Percentiles rank a stretch among this genome's conserved stretches.
These are phyloP conservation scores for Antedon mediterranea DNA, from an alignment of 53 echinoderm and acorn worm species.

Conservation along the genomic window DNA sequence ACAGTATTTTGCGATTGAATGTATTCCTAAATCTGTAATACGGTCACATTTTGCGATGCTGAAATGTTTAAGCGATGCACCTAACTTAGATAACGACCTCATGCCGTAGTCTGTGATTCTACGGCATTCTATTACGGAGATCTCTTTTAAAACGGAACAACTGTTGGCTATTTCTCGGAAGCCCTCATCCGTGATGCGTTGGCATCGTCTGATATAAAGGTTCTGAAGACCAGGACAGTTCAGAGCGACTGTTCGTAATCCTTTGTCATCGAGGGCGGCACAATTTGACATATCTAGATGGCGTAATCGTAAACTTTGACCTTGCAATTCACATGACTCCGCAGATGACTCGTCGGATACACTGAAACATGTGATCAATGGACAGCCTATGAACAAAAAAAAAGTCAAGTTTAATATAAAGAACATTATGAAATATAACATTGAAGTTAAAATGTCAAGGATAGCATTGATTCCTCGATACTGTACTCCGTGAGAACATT, in stretches of 20 bases:
- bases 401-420: not conserved
- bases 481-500: too few relatives aligned
- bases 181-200: conserved; percentile 60
- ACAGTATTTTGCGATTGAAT: conserved; percentile 58
- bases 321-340: conserved; percentile 38
- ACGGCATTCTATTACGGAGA: conserved; percentile 78
- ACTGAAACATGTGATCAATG: conserved; percentile 78
- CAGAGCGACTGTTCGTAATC: conserved; percentile 67
- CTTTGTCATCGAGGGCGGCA: conserved; percentile 57
- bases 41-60: conserved; percentile 92
- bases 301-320: conserved; percentile 61
- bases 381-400: conserved; percentile 49
- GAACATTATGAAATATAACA: not conserved
- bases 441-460: too few relatives aligned
- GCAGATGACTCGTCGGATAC: conserved; percentile 49
- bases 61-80: conserved; percentile 62
- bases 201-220: conserved; percentile 73
- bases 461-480: too few relatives aligned
- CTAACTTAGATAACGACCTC: conserved; percentile 61
- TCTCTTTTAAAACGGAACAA: conserved; percentile 76
- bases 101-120: conserved; percentile 65
- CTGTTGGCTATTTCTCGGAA: conserved; percentile 57
- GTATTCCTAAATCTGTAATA: conserved; percentile 70
- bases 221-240: conserved; percentile 84
- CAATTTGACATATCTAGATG: conserved; percentile 92